Evolutionary conservation across 2,888 invertebrate species (phyloP), one percentile per base, ranked within the genome.

Genomic region (Eumacrocentrus americanus): DNA sequence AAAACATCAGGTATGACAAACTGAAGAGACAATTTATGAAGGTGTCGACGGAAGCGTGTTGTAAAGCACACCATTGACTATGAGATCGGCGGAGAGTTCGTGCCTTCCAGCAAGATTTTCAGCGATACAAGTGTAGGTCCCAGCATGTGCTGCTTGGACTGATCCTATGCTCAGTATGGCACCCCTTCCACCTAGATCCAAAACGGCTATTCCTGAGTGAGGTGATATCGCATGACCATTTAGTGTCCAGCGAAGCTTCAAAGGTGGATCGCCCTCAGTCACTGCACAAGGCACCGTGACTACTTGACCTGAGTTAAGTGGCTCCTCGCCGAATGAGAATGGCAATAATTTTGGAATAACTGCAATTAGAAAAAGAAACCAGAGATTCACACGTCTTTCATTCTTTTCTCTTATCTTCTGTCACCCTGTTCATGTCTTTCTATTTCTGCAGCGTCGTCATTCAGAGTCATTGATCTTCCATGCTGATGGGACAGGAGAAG

Each of bases 101-200:
- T 83, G 82, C 71, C 82, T 80, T 61, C 87, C 87, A 48, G 84
- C 86, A 48, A 79, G 74, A 79, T 87, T 87, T 72, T 82, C 82
- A 47, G 85, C 87, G 70, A 83, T 80, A 75, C 87, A 87, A 51
- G 86, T 86, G 75, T 85, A 88, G 70, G 83, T 84, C 59, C 87
- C 87, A 54, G 85, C 84, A 73, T 87, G 86, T 62, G 83, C 79
- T 1, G 84, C 84, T 60, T 84, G 79, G 38, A 85, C 84, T 5
- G 84, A 81, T 75, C 84, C 85, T 70, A 85, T 85, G 73, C 84
- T 83, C 57, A 85, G 73, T 65, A 88, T 86, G 68, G 88, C 88
- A 56, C 88, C 87, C 53, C 88, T 86, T 76, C 86, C 87, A 65
- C 87, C 88, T 67, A 88, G 82, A 70, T 85, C 85, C 73, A 87